Evolutionary conservation across 2,113 vertebrate genomes (phyloP).

Genomic region (Apteryx owenii): DNA sequence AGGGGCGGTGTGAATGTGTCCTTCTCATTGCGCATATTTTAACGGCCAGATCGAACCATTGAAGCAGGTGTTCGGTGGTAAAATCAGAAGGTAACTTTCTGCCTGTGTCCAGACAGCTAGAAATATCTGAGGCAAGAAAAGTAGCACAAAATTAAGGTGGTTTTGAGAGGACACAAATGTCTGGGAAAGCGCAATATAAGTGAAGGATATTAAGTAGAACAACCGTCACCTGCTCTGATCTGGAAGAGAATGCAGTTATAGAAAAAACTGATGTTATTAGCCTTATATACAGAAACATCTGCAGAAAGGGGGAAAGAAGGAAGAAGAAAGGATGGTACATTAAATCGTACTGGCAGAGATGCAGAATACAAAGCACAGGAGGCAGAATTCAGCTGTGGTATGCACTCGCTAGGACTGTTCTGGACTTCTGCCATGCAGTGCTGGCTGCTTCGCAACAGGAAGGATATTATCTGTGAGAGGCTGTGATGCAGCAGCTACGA

Average conservation of each 20-base stretch:
- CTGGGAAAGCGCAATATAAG: not conserved
- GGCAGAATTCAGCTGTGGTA: not conserved
- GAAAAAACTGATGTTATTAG: not conserved
- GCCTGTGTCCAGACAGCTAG: not conserved
- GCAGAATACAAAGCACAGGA: not conserved
- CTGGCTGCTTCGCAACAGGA: not conserved
- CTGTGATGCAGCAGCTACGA: not conserved
- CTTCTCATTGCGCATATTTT: not conserved
- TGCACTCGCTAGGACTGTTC: not conserved
- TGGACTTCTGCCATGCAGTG: not conserved
- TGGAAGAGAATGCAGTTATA: not conserved
- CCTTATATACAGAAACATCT: not conserved
- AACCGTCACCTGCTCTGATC: not conserved
- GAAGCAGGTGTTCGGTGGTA: not conserved
- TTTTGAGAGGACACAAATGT: not conserved
- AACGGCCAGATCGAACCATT: too few species aligned
- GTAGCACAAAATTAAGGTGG: not conserved
- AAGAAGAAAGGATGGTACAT: not conserved
- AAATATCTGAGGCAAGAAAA: not conserved
- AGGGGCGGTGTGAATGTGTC: not conserved
- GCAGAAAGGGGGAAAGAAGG: not conserved
- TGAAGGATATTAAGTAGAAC: not conserved
- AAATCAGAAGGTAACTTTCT: not conserved
- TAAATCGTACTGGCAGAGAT: not conserved
- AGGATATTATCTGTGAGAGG: not conserved